Percentiles rank a stretch among this genome's conserved stretches.
These are phyloP conservation scores for Carcharodon carcharias DNA, from an alignment of 2,797 vertebrate species.

Conservation along the genomic window DNA sequence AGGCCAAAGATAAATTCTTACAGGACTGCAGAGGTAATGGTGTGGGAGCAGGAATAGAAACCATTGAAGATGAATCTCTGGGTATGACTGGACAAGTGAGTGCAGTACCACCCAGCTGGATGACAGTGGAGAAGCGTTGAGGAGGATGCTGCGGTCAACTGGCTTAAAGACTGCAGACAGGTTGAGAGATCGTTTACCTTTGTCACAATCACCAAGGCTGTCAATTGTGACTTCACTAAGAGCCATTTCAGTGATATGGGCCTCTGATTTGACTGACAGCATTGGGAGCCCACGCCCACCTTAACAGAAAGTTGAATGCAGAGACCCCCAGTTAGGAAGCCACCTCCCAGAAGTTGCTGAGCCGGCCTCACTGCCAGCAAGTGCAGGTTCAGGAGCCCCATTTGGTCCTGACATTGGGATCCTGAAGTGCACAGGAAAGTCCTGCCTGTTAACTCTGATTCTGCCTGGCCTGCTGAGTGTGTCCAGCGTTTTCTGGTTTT, in stretches of 20 bases:
- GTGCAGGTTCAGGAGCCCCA: not conserved
- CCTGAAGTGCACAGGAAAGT: not conserved
- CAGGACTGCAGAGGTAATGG: not conserved
- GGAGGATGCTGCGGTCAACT: no score
- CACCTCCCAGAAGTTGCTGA: not conserved
- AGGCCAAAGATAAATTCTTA: not conserved
- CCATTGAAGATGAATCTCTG: no score
- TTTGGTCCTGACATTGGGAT: not conserved
- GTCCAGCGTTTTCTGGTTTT: not conserved
- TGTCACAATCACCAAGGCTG: no score
- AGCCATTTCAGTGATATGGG: no score
- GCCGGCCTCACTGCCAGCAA: not conserved
- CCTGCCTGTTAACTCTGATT: not conserved
- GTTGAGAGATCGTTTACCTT: no score
- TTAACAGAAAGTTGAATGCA: not conserved
- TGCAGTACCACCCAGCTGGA: not conserved
- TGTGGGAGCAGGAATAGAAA: no score
- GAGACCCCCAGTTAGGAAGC: not conserved
- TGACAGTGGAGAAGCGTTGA: no score
- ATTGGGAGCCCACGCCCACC: no score
- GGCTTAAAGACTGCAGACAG: no score
- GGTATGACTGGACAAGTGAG: not conserved
- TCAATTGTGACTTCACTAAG: no score
- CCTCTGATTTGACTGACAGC: no score
- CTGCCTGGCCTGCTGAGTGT: not conserved